These are phyloP conservation scores for Tenrec ecaudatus DNA, from an alignment of 2,113 vertebrate species.

Conservation along the genomic window DNA sequence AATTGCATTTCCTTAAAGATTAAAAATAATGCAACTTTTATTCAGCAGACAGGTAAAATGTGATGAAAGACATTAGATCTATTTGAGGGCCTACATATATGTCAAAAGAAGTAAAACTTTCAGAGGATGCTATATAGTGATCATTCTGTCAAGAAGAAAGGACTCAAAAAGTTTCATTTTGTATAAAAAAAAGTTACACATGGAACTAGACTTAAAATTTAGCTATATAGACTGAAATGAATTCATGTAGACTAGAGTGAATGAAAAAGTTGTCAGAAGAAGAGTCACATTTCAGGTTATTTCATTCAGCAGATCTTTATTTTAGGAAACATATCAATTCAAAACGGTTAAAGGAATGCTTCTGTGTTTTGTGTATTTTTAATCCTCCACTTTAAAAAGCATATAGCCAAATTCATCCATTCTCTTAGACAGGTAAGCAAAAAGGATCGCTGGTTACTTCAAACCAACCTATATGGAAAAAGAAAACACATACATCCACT, in stretches of 20 bases:
- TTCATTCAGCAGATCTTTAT: constrained; percentile 66
- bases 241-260: background rate
- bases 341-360: constrained; percentile 23
- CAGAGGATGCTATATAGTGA: constrained; percentile 25
- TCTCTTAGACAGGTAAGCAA: constrained; percentile 34
- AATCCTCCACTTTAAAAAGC: constrained; percentile 42
- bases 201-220: background rate
- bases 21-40: background rate
- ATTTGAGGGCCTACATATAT: background rate
- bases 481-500: constrained; percentile 44
- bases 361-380: constrained; percentile 53
- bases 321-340: constrained; percentile 54
- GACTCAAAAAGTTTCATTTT: background rate
- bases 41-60: background rate
- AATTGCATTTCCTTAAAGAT: constrained; percentile 37
- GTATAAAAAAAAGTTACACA: background rate
- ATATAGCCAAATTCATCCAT: constrained; percentile 38
- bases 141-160: constrained; percentile 47
- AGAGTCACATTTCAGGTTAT: constrained; percentile 16
- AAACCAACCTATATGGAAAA: constrained; percentile 63
- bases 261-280: constrained; percentile 19
- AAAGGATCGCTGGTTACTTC: constrained; percentile 44
- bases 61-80: background rate
- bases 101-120: background rate
- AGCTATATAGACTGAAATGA: background rate